Base-by-base conservation (phyloP, 1,140 invertebrate genomes). In the Neuroterus valhalla region DNA sequence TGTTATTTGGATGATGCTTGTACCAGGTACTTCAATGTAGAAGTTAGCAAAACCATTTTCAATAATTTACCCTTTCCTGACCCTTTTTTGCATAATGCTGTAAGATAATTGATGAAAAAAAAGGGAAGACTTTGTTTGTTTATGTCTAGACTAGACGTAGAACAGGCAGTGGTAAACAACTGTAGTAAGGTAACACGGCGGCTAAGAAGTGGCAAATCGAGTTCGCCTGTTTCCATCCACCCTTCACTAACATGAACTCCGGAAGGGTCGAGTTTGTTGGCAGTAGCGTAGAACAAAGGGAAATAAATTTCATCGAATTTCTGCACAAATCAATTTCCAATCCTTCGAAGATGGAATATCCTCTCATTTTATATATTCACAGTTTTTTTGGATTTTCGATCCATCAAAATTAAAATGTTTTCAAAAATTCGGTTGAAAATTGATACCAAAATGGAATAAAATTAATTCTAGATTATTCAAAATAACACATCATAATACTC, bases 141-240 rank as follows among this genome's bases (percentile, higher is more conserved):
- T 19, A 23, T 23, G n/a, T 21, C 15, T 23, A 44, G 46, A 67
- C 8, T 43, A 23, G 71, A 44, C 71, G 78, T 79, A 82, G 82
- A 84, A 78, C 82, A 82, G 76, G 82, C 80, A 81, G 78, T 76
- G 75, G 83, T 87, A 87, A 87, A 85, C 85, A 87, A 85, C 77
- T 77, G 70, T 80, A 85, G 79, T 86, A 87, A 87, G 85, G 76
- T 74, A 83, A 45, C 73, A 87, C 70, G 79, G 68, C 38, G 21
- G 2, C 15, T 62, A 84, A 79, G 83, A 86, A 85, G 85, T 87
- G 79, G 79, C 76, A 77, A 70, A 68, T 38, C 31, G 31, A 38
- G 31, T 38, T 38, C 6, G 5, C 31, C 5, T 71, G 10, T 17
- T 68, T 69, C 66, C 21, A 38, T 71, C 74, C 70, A 70, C 73